A percentile compares a stretch with the other conserved stretches of the same genome.
phyloP scores from a whole-genome alignment of 92 coral and sea anemone species.

The Palythoa heliodiscus region DNA sequence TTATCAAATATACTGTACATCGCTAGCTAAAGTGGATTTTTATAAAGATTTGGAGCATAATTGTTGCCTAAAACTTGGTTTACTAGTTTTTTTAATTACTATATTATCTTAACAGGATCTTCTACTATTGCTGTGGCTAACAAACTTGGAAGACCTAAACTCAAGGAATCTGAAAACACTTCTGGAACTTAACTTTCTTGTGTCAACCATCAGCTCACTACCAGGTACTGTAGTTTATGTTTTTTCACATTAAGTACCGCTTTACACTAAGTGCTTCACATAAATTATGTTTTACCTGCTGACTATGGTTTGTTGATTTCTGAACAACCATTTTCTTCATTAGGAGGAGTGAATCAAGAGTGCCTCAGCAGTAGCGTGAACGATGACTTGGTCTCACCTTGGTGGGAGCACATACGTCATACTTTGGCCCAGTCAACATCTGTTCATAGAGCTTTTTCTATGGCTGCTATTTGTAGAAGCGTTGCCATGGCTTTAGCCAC shows the following conservation, averaged over 20 bases:
- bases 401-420: slow-evolving; percentile 95
- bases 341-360: slow-evolving; percentile 68
- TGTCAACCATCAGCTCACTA: slow-evolving; percentile 81
- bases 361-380: slow-evolving; percentile 37
- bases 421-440: slow-evolving; percentile 89
- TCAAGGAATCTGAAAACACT: slow-evolving; percentile 51
- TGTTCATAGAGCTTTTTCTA: slow-evolving; percentile 71
- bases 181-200: slow-evolving; percentile 65
- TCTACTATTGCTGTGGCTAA: slow-evolving; percentile 78
- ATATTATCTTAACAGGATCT: slow-evolving; percentile 62
- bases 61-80: neutral
- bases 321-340: neutral
- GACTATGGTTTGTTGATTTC: neutral
- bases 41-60: too few relatives aligned
- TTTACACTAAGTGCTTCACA: too few relatives aligned
- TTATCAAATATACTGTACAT: too few relatives aligned
- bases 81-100: neutral
- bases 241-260: neutral
- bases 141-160: slow-evolving; percentile 31
- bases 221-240: slow-evolving; percentile 59
- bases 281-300: neutral
- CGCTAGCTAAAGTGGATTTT: too few relatives aligned
- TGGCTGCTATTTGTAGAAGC: slow-evolving; percentile 91
- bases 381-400: slow-evolving; percentile 78
- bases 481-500: slow-evolving; percentile 87